Conservation (phyloP, 1,140 invertebrate genomes). For the Brachionus rubens region DNA sequence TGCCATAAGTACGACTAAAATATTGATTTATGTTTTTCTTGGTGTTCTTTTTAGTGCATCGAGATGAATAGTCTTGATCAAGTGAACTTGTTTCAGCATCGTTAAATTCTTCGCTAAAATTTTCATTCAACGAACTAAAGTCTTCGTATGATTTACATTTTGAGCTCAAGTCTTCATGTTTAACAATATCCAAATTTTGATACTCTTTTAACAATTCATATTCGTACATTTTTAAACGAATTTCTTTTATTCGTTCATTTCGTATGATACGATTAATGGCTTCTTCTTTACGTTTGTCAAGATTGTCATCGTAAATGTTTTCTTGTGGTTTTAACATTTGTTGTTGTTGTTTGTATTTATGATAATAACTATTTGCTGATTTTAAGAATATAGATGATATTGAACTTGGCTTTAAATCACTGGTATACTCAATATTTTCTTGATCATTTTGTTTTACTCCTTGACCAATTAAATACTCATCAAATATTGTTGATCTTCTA, state of each 20-base stretch:
- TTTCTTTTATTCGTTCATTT: constrained; percentile 45
- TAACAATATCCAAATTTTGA: constrained; percentile 19
- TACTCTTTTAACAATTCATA: constrained; percentile 31
- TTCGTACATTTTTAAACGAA: constrained; percentile 39
- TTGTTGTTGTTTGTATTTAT: constrained; percentile 41
- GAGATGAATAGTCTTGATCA: background rate
- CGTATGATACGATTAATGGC: constrained; percentile 29
- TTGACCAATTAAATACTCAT: constrained; percentile 25
- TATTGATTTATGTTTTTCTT: background rate
- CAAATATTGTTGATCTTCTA: background rate
- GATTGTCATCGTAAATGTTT: background rate
- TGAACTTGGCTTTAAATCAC: background rate
- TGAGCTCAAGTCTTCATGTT: background rate
- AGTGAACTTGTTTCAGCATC: background rate
- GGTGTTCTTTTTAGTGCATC: background rate
- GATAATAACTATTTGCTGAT: constrained; percentile 31
- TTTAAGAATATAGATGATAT: constrained; percentile 36
- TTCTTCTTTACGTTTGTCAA: constrained; percentile 44
- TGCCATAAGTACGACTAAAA: constrained; percentile 3
- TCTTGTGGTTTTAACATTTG: background rate
- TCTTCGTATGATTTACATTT: background rate
- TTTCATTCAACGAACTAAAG: constrained; percentile 1
- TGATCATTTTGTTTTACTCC: background rate
- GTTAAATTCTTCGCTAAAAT: background rate
- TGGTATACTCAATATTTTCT: background rate